A percentile compares a stretch with the other conserved stretches of the same genome.
Evolutionary conservation across 2,113 vertebrate species (phyloP).

Genomic region (Rhineura floridana): DNA sequence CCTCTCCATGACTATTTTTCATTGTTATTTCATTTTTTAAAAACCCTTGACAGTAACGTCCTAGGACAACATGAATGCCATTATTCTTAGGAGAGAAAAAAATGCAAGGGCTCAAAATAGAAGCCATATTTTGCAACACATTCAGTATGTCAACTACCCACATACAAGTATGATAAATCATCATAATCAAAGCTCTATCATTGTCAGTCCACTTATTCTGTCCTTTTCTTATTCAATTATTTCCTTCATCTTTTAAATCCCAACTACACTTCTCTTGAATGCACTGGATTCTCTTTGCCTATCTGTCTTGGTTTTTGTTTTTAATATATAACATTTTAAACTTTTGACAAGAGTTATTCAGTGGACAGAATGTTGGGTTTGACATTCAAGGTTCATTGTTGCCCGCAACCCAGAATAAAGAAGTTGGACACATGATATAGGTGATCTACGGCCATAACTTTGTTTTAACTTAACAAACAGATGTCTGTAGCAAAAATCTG

Average conservation of each 20-base stretch:
- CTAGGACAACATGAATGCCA: background rate
- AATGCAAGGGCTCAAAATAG: background rate
- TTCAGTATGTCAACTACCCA: background rate
- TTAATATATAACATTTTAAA: background rate
- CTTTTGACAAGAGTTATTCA: background rate
- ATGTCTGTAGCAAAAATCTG: too few relatives aligned
- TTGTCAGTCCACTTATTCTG: background rate
- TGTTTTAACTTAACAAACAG: too few relatives aligned
- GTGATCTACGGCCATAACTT: too few relatives aligned
- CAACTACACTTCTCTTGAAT: background rate
- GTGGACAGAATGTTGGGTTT: background rate
- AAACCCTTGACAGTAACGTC: background rate
- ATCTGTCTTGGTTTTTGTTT: background rate
- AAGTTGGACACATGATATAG: too few relatives aligned
- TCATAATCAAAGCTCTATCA: background rate
- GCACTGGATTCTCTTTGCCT: background rate
- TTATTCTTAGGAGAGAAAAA: background rate
- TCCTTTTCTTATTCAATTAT: conserved; percentile 11
- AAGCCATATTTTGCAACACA: background rate
- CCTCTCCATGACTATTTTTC: too few relatives aligned
- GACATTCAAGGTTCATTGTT: background rate
- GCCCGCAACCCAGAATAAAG: too few relatives aligned
- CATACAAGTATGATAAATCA: background rate
- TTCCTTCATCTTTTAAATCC: background rate
- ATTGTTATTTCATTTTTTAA: too few relatives aligned